These are phyloP conservation scores for Siniperca undulata DNA, from an alignment of 2,797 vertebrate genomes.

Conservation along the genomic window DNA sequence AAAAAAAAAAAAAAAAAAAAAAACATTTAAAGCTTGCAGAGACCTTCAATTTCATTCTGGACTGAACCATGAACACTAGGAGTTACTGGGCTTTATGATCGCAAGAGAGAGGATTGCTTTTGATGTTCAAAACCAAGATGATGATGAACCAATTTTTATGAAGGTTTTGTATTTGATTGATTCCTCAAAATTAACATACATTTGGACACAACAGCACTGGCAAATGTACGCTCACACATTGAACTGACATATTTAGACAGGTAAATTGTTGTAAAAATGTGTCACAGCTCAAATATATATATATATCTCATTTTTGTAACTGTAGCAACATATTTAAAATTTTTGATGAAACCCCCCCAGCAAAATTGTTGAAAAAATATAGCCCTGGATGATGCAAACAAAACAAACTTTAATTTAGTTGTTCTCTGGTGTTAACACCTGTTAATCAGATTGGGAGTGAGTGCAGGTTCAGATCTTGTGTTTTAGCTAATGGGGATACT, in stretches of 20 bases:
- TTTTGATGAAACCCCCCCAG: neutral
- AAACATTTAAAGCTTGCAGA: constrained; percentile 37
- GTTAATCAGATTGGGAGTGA: neutral
- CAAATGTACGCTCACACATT: neutral
- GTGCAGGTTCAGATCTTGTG: neutral
- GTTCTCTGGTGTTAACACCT: neutral
- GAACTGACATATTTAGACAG: neutral
- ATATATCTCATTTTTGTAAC: neutral
- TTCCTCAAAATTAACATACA: constrained; percentile 7
- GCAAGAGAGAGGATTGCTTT: constrained; percentile 33
- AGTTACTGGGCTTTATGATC: constrained; percentile 48
- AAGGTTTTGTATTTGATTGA: constrained; percentile 14
- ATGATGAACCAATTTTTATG: constrained; percentile 26
- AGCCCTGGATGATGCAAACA: no score
- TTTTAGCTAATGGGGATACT: neutral
- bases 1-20: constrained; percentile 26
- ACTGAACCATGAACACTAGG: constrained; percentile 41
- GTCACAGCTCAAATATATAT: no score
- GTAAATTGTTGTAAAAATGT: neutral
- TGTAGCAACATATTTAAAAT: neutral
- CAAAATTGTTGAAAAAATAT: neutral
- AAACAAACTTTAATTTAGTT: constrained; percentile 1
- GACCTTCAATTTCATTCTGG: constrained; percentile 47
- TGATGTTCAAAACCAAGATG: constrained; percentile 44
- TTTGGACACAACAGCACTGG: neutral